phyloP scores from a whole-genome alignment of 2,888 invertebrate species.

The Tenthredo scrophulariae region DNA sequence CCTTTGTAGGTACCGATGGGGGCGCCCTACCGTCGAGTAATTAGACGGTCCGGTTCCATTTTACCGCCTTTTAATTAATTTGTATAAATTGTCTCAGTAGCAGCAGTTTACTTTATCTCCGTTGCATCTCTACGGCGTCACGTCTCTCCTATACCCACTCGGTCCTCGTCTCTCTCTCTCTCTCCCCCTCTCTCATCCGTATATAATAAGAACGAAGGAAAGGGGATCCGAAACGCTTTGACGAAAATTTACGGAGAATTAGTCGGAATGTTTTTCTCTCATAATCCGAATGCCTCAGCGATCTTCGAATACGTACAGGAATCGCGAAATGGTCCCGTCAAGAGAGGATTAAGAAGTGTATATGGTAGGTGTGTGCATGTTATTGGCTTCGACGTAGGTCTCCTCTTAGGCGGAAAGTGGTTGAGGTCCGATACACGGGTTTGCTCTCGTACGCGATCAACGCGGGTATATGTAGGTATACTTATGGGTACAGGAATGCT shows the following conservation, averaged over 20 bases:
- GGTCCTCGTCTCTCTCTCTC: neutral
- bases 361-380: constrained; percentile 11
- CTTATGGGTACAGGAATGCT: constrained; percentile 74
- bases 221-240: neutral
- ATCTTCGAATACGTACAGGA: neutral
- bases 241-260: constrained; percentile 21
- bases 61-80: constrained; percentile 70
- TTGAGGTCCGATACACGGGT: constrained; percentile 39
- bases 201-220: neutral
- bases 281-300: neutral
- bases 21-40: constrained; percentile 62
- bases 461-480: constrained; percentile 66
- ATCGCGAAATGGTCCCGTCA: constrained; percentile 11
- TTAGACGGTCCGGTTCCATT: constrained; percentile 68
- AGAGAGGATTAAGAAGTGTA: constrained; percentile 32
- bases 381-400: constrained; percentile 50
- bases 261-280: neutral
- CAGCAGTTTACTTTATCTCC: constrained; percentile 53
- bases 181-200: neutral
- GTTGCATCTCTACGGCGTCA: constrained; percentile 51
- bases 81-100: constrained; percentile 62
- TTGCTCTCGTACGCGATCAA: constrained; percentile 40
- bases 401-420: constrained; percentile 14
- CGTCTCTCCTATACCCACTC: neutral
- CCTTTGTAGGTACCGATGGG: constrained; percentile 60